These are phyloP conservation scores for Xanthorhoe spadicearia DNA, from an alignment of 2,888 invertebrate genomes.

Conservation along the genomic window DNA sequence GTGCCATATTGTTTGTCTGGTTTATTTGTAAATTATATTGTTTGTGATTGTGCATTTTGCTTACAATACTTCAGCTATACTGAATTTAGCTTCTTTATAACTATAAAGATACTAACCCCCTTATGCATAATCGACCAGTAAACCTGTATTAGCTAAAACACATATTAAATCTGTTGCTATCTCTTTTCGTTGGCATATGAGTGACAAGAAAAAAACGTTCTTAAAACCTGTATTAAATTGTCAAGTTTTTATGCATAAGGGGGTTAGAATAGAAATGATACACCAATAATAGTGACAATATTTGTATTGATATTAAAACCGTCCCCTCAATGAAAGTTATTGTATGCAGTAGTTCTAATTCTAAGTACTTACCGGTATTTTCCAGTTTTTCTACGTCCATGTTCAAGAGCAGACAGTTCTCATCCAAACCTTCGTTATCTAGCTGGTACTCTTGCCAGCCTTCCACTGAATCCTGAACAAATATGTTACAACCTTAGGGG, in stretches of 20 bases:
- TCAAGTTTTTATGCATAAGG: too few species aligned
- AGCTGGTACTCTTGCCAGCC: constrained; percentile 78
- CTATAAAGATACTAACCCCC: neutral
- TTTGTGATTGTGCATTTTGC: constrained; percentile 19
- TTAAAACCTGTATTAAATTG: too few species aligned
- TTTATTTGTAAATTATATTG: neutral
- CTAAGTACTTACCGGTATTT: constrained; percentile 63
- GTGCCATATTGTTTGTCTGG: constrained; percentile 1
- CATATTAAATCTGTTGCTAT: too few species aligned
- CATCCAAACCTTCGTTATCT: constrained; percentile 75
- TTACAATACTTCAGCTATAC: constrained; percentile 4
- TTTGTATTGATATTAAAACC: neutral
- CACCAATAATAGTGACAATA: neutral
- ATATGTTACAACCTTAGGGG: constrained; percentile 2
- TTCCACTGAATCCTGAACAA: constrained; percentile 73
- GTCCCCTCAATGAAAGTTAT: constrained; percentile 2
- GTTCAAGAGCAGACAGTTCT: constrained; percentile 77
- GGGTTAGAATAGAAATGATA: too few species aligned
- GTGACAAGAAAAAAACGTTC: too few species aligned
- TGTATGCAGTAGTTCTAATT: neutral
- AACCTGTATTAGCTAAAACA: too few species aligned
- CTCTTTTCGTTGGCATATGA: too few species aligned
- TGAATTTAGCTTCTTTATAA: neutral
- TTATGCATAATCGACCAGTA: too few species aligned
- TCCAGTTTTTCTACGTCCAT: constrained; percentile 75